Evolutionary conservation across 2,113 vertebrate species (phyloP), one percentile per base, ranked within the genome.

Genomic region (Chloroceryle aenea): DNA sequence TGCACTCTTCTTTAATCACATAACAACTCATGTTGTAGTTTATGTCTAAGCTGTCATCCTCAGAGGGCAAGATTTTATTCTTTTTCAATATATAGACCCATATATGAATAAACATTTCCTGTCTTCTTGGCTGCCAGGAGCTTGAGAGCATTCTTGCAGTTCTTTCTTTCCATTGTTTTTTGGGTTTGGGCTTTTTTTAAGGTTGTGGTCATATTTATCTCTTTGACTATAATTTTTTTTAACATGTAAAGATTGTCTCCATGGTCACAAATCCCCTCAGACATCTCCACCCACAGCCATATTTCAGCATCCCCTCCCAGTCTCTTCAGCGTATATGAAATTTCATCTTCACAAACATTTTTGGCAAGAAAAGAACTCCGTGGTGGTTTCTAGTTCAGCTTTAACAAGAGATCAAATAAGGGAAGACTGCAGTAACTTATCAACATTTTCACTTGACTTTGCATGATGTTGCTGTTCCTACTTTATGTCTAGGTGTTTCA

Each of bases 1-100:
- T 53, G 72, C n/a, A 61, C 16, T 63, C 72, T 74, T 91, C 45
- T 90, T 86, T 92, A 94, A 94, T 94, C 83, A 91, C 10, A 14
- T 62, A 81, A 85, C 82, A 90, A 61, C 43, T 88, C 40, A 11
- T 88, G n/a, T 48, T 81, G 68, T 32, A 95, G 68, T 78, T 90
- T 93, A 93, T 80, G 22, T 40, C 47, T 88, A 88, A 94, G 43
- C 32, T 84, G 43, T 93, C 52, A 81, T 64, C 72, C 56, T 91
- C 40, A n/a, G 64, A 88, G 40, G 43, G 25, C 72, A 94, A 88
- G 23, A 78, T 92, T 90, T 94, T 84, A 61, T 84, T 40, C 2
- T 56, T 93, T 93, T 90, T 81, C 47, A 95, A 94, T 77, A 25
- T 27, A 84, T 19, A 81, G 34, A 67, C 6, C 5, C 18, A 36